Base-by-base conservation (phyloP, 2,797 vertebrate species). In the Taeniopygia guttata region DNA sequence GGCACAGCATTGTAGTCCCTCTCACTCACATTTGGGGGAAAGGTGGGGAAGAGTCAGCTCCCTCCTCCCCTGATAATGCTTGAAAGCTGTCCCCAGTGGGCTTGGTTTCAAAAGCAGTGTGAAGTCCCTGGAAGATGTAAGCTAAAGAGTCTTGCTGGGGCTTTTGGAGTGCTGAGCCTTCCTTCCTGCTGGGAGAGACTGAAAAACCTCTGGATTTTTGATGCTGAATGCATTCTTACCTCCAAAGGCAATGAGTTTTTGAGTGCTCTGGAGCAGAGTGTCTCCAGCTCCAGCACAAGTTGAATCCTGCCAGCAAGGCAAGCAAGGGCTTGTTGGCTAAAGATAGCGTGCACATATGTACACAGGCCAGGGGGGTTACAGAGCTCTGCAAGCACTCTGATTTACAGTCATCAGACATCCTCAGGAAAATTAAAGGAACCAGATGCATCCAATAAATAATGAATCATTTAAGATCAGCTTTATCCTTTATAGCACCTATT, bases 261-360 rank as follows among this genome's bases (percentile, higher is more conserved):
- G 81, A 29, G 64, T 52, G 22, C 26, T 69, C 3, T 52, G 67
- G 58, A 74, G 87, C 46, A 64, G 56, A 13, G 23, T 81, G 46
- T n/a, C 81, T 87, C 77, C 75, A 90, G 30, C 29, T 16, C 5
- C 38, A 72, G 38, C 40, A 32, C 62, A 74, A 84, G 84, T 58
- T 2, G 29, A 56, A 19, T 91, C 83, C 62, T 94, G 81, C 83
- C 87, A 79, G 84, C 59, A 25, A 52, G 92, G 74, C 90, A 86
- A 40, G 94, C 69, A 45, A 86, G 77, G 84, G 55, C 95, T 89
- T 95, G 94, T 89, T 91, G 0, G 29, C 73, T 85, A 85, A 87
- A 91, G 87, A 82, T 83, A 91, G 82, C 0, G 0, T 64, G 78
- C 27, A 17, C 75, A 22, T 0, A 2, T 79, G 81, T 76, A 11